Percentiles rank a stretch among this genome's conserved stretches.
Evolutionary conservation across 2,888 invertebrate genomes (phyloP).

Genomic region (Plusia festucae): DNA sequence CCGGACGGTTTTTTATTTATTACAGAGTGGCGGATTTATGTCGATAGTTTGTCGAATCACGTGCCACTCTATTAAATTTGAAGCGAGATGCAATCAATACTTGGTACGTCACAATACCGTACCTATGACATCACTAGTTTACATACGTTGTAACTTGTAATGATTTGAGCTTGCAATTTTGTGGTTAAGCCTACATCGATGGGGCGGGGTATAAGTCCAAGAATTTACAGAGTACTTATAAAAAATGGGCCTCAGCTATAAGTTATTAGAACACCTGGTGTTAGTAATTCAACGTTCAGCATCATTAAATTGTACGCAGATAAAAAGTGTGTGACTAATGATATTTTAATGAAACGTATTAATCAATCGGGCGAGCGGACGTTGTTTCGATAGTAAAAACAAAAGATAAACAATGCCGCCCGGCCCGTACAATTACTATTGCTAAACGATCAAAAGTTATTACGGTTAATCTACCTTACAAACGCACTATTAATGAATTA

Average conservation of each 20-base stretch:
- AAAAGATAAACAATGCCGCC: slow-evolving; percentile 53
- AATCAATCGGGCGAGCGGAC: slow-evolving; percentile 47
- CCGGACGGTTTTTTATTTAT: slow-evolving; percentile 71
- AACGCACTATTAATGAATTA: slow-evolving; percentile 46
- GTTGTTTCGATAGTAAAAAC: slow-evolving; percentile 46
- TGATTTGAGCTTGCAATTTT: slow-evolving; percentile 29
- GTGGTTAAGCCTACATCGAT: slow-evolving; percentile 23
- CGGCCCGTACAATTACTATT: slow-evolving; percentile 21
- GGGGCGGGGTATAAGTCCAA: slow-evolving; percentile 27
- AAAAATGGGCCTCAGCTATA: slow-evolving; percentile 39
- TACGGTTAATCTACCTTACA: slow-evolving; percentile 44
- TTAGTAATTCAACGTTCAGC: slow-evolving; percentile 32
- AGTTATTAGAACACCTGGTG: slow-evolving; percentile 51
- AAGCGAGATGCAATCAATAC: slow-evolving; percentile 46
- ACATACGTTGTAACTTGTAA: slow-evolving; percentile 16
- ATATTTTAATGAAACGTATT: slow-evolving; percentile 60
- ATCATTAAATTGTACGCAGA: slow-evolving; percentile 47
- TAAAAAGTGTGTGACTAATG: slow-evolving; percentile 56
- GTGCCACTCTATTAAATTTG: slow-evolving; percentile 40
- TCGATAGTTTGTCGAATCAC: slow-evolving; percentile 58
- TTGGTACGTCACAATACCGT: slow-evolving; percentile 23
- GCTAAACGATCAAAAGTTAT: slow-evolving; percentile 46
- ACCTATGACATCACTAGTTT: background rate
- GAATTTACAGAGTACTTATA: slow-evolving; percentile 20
- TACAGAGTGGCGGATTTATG: slow-evolving; percentile 62